Evolutionary conservation across 2,113 vertebrate species (phyloP), one percentile per base, ranked within the genome.

Genomic region (Catharus minimus): DNA sequence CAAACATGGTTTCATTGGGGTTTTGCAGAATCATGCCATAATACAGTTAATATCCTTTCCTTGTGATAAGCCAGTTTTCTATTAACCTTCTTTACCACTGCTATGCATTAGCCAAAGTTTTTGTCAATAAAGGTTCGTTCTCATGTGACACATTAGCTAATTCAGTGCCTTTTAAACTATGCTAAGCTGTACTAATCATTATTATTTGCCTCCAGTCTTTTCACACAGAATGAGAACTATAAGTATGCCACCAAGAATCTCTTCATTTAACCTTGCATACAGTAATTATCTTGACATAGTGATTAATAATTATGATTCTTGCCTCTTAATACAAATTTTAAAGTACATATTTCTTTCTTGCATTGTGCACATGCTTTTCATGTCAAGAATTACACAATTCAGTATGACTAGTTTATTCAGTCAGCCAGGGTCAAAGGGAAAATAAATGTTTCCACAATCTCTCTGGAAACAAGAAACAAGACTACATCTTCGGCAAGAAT

Each of bases 161-260:
- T 93, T 93, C 88, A 47, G 18, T 80, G 89, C 67, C 86, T 92
- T 90, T 94, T 91, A 93, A 89, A 80, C 81, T 81, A 12, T 67
- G 68, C 47, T 93, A 94, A 82, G 84, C 74, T 85, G 18, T 87
- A 33, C 72, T 93, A 95, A 93, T 91, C 86, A 39, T 80, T 91
- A 81, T 92, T 93, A 89, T 91, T 94, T 96, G 90, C 75, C 86
- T 93, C 65, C 49, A 36, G 86, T 64, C 86, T 90, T 95, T 75
- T 73, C 33, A 30, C 9, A 16, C 65, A 75, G 50, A 94, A 88
- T 39, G 5, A 15, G 68, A 89, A 43, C 57, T 85, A 0, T 80
- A 87, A 87, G 60, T 86, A 28, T 38, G 61, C 66, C 73, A 74
- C 52, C n/a, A 84, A 91, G 89, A 80, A 64, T 61, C 74, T 88